Percentiles rank a stretch among this genome's conserved stretches.
These are phyloP conservation scores for Leptoteleia sp. DNA, from an alignment of 1,140 invertebrate genomes.

Conservation along the genomic window DNA sequence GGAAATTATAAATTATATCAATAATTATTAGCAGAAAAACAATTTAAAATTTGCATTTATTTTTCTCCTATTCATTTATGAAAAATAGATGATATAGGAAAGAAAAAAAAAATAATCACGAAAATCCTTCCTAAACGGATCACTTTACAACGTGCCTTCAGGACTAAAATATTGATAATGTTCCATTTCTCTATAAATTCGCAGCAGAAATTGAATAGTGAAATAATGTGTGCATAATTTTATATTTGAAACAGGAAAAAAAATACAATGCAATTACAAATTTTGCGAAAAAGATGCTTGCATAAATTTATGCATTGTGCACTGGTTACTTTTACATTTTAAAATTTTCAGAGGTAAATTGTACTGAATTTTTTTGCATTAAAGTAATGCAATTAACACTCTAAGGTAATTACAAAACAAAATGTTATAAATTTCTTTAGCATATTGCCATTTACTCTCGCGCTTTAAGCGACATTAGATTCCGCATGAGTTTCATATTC, in stretches of 20 bases:
- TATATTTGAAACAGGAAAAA: not conserved
- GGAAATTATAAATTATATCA: too few species aligned
- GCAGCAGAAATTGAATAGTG: not conserved
- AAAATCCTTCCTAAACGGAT: constrained; percentile 15
- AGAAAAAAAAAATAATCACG: constrained; percentile 1
- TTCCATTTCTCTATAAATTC: not conserved
- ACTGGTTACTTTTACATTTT: too few species aligned
- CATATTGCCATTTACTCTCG: constrained; percentile 12
- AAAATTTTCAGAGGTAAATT: too few species aligned
- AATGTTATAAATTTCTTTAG: constrained; percentile 21
- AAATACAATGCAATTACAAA: too few species aligned
- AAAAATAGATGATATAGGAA: too few species aligned
- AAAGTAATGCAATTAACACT: constrained; percentile 6
- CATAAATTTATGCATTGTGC: too few species aligned
- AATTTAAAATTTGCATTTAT: too few species aligned
- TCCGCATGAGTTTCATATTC: constrained; percentile 64
- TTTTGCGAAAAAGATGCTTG: too few species aligned
- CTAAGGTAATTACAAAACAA: constrained; percentile 25
- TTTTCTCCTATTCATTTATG: too few species aligned
- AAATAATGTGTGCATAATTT: not conserved
- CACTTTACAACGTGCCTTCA: constrained; percentile 8
- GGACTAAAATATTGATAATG: constrained; percentile 9
- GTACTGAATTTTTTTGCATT: too few species aligned
- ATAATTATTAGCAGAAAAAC: too few species aligned
- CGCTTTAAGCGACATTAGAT: constrained; percentile 19